Conservation (phyloP, 2,888 invertebrate species). For the Dicyrtoma fusca region DNA sequence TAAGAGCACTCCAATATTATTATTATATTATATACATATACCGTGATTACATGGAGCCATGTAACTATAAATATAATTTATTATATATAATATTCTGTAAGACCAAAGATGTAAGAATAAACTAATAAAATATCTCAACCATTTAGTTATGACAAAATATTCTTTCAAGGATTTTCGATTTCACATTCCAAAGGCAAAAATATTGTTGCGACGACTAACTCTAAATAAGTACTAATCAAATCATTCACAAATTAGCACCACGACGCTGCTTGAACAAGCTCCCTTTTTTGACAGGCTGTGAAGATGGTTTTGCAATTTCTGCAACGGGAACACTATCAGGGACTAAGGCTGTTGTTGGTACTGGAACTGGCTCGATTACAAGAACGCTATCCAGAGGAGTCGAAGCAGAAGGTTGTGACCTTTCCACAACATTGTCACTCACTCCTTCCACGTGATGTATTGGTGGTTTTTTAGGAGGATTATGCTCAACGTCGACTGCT, state of each 20-base stretch:
- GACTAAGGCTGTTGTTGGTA: neutral
- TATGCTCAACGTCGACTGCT: no score
- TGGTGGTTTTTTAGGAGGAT: neutral
- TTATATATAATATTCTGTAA: slow-evolving; percentile 9
- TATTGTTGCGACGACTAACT: no score
- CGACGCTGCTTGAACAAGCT: slow-evolving; percentile 34
- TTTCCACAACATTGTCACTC: neutral
- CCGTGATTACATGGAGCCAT: neutral
- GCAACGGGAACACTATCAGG: neutral
- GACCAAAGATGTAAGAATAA: slow-evolving; percentile 24
- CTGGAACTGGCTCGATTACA: neutral
- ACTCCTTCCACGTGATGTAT: neutral
- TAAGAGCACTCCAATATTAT: slow-evolving; percentile 9
- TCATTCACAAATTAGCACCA: neutral
- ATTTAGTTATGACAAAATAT: no score
- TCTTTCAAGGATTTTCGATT: neutral
- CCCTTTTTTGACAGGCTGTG: slow-evolving; percentile 13
- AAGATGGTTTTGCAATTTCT: neutral
- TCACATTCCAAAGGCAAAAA: no score
- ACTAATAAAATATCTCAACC: neutral
- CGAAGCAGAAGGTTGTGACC: neutral
- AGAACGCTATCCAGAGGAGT: neutral
- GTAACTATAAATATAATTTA: slow-evolving; percentile 8
- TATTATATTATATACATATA: neutral
- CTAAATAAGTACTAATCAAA: neutral